Evolutionary conservation across 2,888 invertebrate genomes (phyloP).

Genomic region (Hydraecia micacea): DNA sequence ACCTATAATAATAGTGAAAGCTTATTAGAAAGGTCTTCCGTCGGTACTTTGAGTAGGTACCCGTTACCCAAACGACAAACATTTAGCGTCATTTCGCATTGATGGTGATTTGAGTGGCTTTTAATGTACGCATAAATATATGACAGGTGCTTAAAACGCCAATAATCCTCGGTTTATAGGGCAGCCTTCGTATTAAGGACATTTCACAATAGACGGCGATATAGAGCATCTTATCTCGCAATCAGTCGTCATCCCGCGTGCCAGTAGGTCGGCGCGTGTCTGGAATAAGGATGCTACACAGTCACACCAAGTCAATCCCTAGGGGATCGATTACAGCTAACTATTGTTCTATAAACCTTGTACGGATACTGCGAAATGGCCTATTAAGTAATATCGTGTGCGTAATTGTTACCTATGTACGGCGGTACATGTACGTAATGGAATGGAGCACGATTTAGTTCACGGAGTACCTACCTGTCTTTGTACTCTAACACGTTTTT

Average conservation of each 20-base stretch:
- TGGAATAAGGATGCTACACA: slow-evolving; percentile 66
- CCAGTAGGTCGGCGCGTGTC: slow-evolving; percentile 81
- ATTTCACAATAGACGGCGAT: slow-evolving; percentile 50
- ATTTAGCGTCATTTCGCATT: slow-evolving; percentile 5
- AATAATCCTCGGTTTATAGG: slow-evolving; percentile 32
- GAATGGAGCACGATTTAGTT: slow-evolving; percentile 16
- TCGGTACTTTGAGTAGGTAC: neutral
- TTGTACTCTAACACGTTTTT: slow-evolving; percentile 26
- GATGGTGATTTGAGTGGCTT: slow-evolving; percentile 33
- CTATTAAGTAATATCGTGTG: slow-evolving; percentile 23
- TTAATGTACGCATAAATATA: slow-evolving; percentile 25
- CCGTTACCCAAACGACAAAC: neutral
- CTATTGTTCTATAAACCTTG: slow-evolving; percentile 36
- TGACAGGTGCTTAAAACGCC: slow-evolving; percentile 22
- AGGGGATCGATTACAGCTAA: slow-evolving; percentile 51
- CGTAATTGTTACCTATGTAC: slow-evolving; percentile 21
- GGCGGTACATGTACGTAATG: neutral
- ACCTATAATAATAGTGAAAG: neutral
- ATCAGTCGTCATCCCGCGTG: slow-evolving; percentile 67
- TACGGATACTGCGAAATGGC: slow-evolving; percentile 24
- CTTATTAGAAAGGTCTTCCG: neutral
- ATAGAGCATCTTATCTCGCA: slow-evolving; percentile 63
- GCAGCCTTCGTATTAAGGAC: slow-evolving; percentile 42
- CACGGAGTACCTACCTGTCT: neutral
- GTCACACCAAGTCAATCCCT: slow-evolving; percentile 19